phyloP scores from a whole-genome alignment of 2,797 vertebrate genomes.

The Nannoperca obscura region DNA sequence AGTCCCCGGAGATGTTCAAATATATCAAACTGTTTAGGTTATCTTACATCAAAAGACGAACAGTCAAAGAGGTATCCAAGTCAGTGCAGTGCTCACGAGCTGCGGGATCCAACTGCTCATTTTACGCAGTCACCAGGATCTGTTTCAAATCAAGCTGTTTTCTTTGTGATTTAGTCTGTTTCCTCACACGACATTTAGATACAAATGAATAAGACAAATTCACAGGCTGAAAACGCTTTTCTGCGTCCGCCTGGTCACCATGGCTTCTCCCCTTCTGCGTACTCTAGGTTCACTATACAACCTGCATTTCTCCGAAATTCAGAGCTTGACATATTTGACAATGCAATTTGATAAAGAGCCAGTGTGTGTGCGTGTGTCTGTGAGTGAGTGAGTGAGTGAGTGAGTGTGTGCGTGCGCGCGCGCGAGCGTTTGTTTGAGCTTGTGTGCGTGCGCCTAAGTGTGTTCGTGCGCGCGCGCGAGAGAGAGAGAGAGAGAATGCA shows the following conservation, averaged over 20 bases:
- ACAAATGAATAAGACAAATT: slow-evolving; percentile 13
- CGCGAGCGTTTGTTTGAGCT: slow-evolving; percentile 14
- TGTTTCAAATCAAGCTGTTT: slow-evolving; percentile 35
- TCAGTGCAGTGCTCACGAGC: slow-evolving; percentile 37
- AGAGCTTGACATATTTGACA: slow-evolving; percentile 77
- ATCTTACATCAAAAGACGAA: slow-evolving; percentile 34
- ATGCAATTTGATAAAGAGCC: slow-evolving; percentile 80
- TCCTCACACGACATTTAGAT: slow-evolving; percentile 42
- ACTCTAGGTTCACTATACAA: slow-evolving; percentile 55
- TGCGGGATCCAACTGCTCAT: slow-evolving; percentile 55
- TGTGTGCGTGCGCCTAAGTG: slow-evolving; percentile 54
- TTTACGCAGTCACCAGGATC: slow-evolving; percentile 61
- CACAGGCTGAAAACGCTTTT: slow-evolving; percentile 30
- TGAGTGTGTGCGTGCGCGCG: slow-evolving; percentile 27
- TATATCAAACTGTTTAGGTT: slow-evolving; percentile 35
- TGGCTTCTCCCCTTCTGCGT: slow-evolving; percentile 33
- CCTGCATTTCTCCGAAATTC: slow-evolving; percentile 65
- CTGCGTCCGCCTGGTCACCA: slow-evolving; percentile 38
- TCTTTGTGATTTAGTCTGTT: slow-evolving; percentile 38
- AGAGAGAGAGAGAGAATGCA: slow-evolving; percentile 72
- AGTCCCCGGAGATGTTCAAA: slow-evolving; percentile 48
- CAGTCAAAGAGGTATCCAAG: slow-evolving; percentile 22
- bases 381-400: slow-evolving; percentile 43
- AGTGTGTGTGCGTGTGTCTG: slow-evolving; percentile 36
- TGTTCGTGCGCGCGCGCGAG: slow-evolving; percentile 28